A percentile compares a stretch with the other conserved stretches of the same genome.
phyloP scores from a whole-genome alignment of 2,797 vertebrate genomes.

The Gallirallus australis region DNA sequence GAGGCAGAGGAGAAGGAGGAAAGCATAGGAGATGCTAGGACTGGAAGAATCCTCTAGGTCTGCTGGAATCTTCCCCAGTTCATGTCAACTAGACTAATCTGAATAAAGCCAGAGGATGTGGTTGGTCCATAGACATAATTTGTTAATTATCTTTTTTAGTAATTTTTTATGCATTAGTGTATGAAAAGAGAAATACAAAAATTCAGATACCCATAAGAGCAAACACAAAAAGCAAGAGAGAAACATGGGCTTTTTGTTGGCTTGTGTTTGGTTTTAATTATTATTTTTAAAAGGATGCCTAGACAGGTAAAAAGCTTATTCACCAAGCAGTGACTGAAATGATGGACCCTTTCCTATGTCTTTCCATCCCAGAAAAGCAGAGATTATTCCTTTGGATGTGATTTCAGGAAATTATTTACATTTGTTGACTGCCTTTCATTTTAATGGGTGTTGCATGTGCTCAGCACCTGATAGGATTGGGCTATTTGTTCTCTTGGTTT shows the following conservation, averaged over 20 bases:
- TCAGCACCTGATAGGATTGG: background rate
- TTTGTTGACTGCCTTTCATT: background rate
- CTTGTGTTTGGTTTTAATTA: background rate
- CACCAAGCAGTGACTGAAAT: background rate
- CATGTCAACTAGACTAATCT: background rate
- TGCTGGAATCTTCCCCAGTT: background rate
- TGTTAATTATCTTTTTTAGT: background rate
- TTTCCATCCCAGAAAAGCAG: background rate
- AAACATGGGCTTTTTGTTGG: background rate
- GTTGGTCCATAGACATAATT: background rate
- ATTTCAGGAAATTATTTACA: background rate
- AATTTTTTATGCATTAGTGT: background rate
- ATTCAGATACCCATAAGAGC: background rate
- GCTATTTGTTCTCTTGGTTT: background rate
- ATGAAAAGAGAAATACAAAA: background rate
- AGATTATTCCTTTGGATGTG: background rate
- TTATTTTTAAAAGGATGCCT: background rate
- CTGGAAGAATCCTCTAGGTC: background rate
- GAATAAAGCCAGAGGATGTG: background rate
- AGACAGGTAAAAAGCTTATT: background rate
- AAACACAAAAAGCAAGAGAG: background rate
- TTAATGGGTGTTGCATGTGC: background rate
- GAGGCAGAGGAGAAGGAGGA: background rate
- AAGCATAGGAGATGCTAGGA: background rate
- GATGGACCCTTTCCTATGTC: background rate